Evolutionary conservation across 2,113 vertebrate genomes (phyloP), one percentile per base, ranked within the genome.

Genomic region (Oxyruncus cristatus): DNA sequence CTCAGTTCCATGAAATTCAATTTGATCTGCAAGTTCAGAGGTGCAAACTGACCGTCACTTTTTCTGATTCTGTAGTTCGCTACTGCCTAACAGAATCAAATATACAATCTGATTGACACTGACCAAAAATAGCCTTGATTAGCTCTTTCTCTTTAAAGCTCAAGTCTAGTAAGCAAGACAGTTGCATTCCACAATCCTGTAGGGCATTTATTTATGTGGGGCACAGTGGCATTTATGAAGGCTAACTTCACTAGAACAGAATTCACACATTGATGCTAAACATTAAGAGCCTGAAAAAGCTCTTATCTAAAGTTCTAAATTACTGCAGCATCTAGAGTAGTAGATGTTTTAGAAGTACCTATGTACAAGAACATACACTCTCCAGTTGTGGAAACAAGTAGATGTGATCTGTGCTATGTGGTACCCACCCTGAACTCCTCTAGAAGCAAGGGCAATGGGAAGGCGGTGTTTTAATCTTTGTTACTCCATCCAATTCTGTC

Each of bases 91-190:
- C 4, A 12, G 50, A 82, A 85, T 61, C 39, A 79, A 92, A 83
- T 7, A 44, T 0, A 59, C 21, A 68, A 18, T 14, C 27, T 41
- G 11, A 70, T 6, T 9, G 6, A 52, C 26, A 14, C 0, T 59
- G 61, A 74, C 32, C 32, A 58, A 71, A 84, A 84, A 13, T 0
- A 91, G 22, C 21, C 28, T 53, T 61, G 24, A 79, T 32, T 14
- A 61, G 20, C 28, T n/a, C 8, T 46, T 79, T 35, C 52, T 37
- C 58, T 27, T 81, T 17, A 35, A 86, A 89, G 19, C 9, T 85
- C 37, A 82, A 75, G 23, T 66, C 32, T 32, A 32, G 12, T 42
- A 85, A 84, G 37, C 28, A 74, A 39, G 35, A 50, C 0, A 4
- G 28, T 12, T 72, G 3, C 30, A 72, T 59, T 81, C 74, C 32